Conservation (phyloP, 2,888 invertebrate genomes). For the Hydriomena furcata region DNA sequence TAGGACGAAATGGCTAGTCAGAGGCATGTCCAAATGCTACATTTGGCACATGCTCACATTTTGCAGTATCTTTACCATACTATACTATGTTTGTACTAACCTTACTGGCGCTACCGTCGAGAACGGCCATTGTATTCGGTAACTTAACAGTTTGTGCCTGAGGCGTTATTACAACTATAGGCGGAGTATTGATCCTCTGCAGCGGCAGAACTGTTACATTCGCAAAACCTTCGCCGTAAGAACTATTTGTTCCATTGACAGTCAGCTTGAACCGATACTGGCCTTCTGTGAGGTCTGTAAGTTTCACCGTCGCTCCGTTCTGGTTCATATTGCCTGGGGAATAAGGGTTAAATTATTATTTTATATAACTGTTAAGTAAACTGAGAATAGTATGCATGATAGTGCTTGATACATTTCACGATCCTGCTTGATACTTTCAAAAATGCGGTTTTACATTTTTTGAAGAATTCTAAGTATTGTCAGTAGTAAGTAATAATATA, state of each 20-base stretch:
- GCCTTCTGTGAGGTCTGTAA: conserved; percentile 93
- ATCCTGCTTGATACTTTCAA: too few species aligned
- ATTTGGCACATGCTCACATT: too few species aligned
- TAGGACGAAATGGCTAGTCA: too few species aligned
- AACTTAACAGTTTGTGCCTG: conserved; percentile 93
- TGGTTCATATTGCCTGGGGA: conserved; percentile 89
- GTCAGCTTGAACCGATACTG: conserved; percentile 92
- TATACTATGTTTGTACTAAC: too few species aligned
- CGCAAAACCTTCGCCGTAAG: conserved; percentile 92
- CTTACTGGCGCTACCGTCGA: conserved; percentile 92
- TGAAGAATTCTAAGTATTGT: too few species aligned
- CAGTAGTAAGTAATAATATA: too few species aligned
- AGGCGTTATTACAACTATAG: conserved; percentile 93
- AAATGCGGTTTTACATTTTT: too few species aligned
- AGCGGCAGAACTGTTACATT: conserved; percentile 96
- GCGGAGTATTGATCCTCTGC: conserved; percentile 91
- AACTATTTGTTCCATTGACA: conserved; percentile 90
- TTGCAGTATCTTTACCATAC: too few species aligned
- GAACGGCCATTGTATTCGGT: conserved; percentile 94
- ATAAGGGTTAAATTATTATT: background rate
- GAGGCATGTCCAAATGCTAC: too few species aligned
- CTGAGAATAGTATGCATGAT: too few species aligned
- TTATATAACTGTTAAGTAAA: too few species aligned
- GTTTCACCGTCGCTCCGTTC: conserved; percentile 91
- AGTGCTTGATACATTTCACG: too few species aligned